A percentile compares a stretch with the other conserved stretches of the same genome.
These are phyloP conservation scores for Amphiprion clarkii DNA, from an alignment of 2,797 vertebrate species.

Conservation along the genomic window DNA sequence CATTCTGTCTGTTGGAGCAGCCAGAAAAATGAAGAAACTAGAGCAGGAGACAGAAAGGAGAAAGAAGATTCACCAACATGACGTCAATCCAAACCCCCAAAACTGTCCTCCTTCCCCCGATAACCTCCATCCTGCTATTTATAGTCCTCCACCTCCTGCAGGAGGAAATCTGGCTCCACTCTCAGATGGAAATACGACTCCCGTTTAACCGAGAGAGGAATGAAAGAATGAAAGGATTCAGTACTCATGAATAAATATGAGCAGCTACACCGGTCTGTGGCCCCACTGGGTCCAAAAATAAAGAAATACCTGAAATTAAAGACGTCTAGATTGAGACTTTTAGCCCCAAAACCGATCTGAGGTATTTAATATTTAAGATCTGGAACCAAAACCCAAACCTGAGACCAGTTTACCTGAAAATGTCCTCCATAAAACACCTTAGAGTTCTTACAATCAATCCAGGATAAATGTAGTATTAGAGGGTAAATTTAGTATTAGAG, in stretches of 20 bases:
- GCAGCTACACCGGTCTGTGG: too few relatives aligned
- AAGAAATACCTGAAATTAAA: not conserved
- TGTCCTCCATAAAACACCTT: too few relatives aligned
- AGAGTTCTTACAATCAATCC: too few relatives aligned
- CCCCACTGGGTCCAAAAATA: not conserved
- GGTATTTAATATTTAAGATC: too few relatives aligned
- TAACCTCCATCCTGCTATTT: constrained; percentile 75
- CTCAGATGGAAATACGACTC: not conserved
- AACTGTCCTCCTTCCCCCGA: constrained; percentile 31
- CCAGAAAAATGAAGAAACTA: too few relatives aligned
- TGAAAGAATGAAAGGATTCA: not conserved
- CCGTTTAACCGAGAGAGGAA: constrained; percentile 23
- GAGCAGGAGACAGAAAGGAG: not conserved
- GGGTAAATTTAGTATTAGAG: too few relatives aligned
- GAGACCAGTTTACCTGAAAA: too few relatives aligned
- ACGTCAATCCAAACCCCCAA: constrained; percentile 69
- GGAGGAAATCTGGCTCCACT: constrained; percentile 35
- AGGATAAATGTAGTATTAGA: too few relatives aligned
- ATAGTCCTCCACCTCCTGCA: constrained; percentile 54
- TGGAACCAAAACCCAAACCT: too few relatives aligned
- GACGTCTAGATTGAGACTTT: too few relatives aligned
- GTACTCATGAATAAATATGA: not conserved
- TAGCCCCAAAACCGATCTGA: too few relatives aligned
- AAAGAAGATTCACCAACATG: constrained; percentile 42
- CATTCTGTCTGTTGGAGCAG: too few relatives aligned